phyloP scores from a whole-genome alignment of 2,888 invertebrate species.

The Ligdia adustata region DNA sequence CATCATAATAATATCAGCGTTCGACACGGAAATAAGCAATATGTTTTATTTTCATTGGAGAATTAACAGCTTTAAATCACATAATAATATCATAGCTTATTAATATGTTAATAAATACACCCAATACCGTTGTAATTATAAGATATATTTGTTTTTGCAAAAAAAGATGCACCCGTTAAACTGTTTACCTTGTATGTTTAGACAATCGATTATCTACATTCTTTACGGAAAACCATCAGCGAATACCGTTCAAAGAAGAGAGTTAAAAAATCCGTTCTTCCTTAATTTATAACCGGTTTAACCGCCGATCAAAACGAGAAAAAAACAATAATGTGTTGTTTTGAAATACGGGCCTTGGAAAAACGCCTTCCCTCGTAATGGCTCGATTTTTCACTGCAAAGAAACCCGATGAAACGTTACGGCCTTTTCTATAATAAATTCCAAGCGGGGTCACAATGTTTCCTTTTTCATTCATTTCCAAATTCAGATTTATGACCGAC shows the following conservation, averaged over 20 bases:
- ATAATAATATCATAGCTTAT: too few species aligned
- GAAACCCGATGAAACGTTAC: slow-evolving; percentile 66
- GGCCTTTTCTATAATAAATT: slow-evolving; percentile 67
- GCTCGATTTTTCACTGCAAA: slow-evolving; percentile 75
- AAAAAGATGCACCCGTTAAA: too few species aligned
- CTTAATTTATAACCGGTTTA: slow-evolving; percentile 71
- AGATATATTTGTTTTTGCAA: too few species aligned
- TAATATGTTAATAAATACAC: too few species aligned
- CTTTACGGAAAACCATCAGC: slow-evolving; percentile 26
- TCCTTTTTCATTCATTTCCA: slow-evolving; percentile 51
- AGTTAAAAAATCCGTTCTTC: slow-evolving; percentile 52
- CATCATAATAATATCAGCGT: too few species aligned
- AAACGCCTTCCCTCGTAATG: slow-evolving; percentile 65
- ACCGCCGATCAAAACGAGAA: slow-evolving; percentile 67
- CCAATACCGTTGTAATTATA: too few species aligned
- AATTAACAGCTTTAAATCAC: too few species aligned
- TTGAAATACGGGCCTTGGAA: slow-evolving; percentile 72
- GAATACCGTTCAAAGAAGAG: slow-evolving; percentile 46
- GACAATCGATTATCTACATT: too few species aligned
- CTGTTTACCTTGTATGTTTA: too few species aligned
- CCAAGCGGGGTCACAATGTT: slow-evolving; percentile 55
- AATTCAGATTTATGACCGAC: slow-evolving; percentile 40
- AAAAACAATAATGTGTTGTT: slow-evolving; percentile 81
- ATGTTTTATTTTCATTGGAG: too few species aligned
- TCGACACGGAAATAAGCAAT: too few species aligned